Percentiles rank a stretch among this genome's conserved stretches.
Conservation (phyloP, 2,113 vertebrate species). For the Isichthys henryi region DNA sequence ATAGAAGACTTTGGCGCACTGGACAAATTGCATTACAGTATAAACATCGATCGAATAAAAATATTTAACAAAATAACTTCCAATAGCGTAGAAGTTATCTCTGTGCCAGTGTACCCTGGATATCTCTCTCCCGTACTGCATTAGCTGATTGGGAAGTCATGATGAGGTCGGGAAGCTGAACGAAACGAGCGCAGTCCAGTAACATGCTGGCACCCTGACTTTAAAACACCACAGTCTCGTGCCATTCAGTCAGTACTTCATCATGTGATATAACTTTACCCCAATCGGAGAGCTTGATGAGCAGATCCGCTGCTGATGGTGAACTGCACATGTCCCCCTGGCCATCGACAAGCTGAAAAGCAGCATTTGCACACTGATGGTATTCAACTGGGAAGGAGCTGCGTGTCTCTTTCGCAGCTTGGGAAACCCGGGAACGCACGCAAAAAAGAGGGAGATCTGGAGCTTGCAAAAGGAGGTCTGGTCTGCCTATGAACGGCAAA, state of each 20-base stretch:
- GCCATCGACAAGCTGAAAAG: neutral
- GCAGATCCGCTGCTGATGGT: constrained; percentile 20
- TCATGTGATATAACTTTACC: constrained; percentile 53
- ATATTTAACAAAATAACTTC: neutral
- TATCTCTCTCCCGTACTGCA: neutral
- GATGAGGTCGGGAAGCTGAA: neutral
- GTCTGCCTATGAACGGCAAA: neutral
- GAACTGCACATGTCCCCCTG: neutral
- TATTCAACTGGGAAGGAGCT: neutral
- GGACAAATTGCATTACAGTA: neutral
- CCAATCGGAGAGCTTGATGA: constrained; percentile 40
- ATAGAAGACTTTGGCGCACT: neutral
- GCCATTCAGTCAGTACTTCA: neutral
- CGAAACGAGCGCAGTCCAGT: neutral
- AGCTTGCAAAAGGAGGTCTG: neutral
- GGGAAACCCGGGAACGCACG: neutral
- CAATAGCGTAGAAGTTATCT: neutral
- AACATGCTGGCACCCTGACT: neutral
- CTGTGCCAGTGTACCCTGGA: neutral
- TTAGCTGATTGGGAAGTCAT: neutral
- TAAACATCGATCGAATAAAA: neutral
- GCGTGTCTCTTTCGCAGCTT: neutral
- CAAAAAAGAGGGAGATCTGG: neutral
- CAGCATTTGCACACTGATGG: neutral
- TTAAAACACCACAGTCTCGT: neutral